A percentile compares a stretch with the other conserved stretches of the same genome.
These are phyloP conservation scores for Zygogramma bicolorata DNA, from an alignment of 2,888 invertebrate genomes.

Conservation along the genomic window DNA sequence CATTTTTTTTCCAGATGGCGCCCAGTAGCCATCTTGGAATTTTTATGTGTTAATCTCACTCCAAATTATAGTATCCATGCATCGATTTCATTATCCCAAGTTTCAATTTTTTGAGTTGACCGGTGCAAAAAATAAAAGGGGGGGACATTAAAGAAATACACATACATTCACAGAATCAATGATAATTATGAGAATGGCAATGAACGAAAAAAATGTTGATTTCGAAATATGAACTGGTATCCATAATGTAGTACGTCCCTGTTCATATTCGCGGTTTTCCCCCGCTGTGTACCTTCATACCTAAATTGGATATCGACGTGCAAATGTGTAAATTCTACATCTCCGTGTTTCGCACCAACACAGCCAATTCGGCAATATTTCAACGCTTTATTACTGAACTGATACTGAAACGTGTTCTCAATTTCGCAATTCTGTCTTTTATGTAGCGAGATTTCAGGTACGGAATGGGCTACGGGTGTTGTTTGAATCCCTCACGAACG, in stretches of 20 bases:
- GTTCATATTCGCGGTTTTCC: slow-evolving; percentile 44
- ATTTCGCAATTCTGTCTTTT: neutral
- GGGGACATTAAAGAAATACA: too few species aligned
- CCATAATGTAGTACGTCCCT: neutral
- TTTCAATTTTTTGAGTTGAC: too few species aligned
- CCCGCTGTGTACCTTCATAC: slow-evolving; percentile 42
- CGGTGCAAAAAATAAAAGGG: too few species aligned
- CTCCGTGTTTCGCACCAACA: slow-evolving; percentile 32
- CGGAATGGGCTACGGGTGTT: too few species aligned
- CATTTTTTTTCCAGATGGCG: too few species aligned
- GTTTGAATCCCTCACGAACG: neutral
- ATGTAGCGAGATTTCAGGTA: neutral
- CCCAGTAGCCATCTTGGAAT: too few species aligned
- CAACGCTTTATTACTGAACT: slow-evolving; percentile 46
- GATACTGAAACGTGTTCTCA: neutral
- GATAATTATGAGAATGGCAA: neutral
- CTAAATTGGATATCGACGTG: slow-evolving; percentile 53
- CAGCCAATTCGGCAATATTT: slow-evolving; percentile 42
- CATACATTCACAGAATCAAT: too few species aligned
- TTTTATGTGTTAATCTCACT: too few species aligned
- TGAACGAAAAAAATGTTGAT: too few species aligned
- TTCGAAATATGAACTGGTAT: neutral
- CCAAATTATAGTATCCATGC: too few species aligned
- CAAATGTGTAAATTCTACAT: slow-evolving; percentile 49
- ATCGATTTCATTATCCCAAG: too few species aligned